These are phyloP conservation scores for Enteromius unitaeniatus DNA, from an alignment of 2,797 vertebrate genomes.

Conservation along the genomic window DNA sequence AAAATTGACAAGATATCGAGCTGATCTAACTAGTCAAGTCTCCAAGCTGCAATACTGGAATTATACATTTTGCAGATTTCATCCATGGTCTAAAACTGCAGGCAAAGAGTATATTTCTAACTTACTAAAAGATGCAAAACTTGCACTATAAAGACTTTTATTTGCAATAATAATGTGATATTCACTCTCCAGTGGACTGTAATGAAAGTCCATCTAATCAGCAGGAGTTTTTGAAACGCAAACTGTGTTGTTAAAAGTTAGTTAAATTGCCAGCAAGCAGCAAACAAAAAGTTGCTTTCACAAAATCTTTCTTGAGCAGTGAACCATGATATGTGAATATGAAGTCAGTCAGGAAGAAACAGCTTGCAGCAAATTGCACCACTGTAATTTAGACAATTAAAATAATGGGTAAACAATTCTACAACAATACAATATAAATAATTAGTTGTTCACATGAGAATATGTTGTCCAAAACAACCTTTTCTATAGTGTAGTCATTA, in stretches of 20 bases:
- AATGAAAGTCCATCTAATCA: constrained; percentile 6
- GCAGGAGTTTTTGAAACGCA: background rate
- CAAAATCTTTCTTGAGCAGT: background rate
- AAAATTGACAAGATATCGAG: background rate
- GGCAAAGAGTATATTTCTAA: background rate
- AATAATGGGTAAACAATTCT: background rate
- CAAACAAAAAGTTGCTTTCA: constrained; percentile 8
- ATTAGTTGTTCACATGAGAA: background rate
- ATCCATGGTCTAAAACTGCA: background rate
- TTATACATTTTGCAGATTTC: background rate
- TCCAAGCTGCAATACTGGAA: background rate
- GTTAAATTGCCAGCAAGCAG: background rate
- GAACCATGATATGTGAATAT: background rate
- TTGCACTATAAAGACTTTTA: background rate
- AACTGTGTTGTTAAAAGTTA: background rate
- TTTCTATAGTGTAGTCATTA: background rate
- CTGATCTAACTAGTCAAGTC: background rate
- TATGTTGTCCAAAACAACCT: background rate
- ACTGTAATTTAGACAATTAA: constrained; percentile 15
- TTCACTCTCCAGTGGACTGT: background rate
- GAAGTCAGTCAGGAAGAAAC: constrained; percentile 1
- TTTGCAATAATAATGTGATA: background rate
- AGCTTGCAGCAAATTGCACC: background rate
- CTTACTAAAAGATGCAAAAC: background rate
- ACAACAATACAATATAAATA: background rate